phyloP scores from a whole-genome alignment of 1,140 invertebrate genomes.

The Drosophila hydei region DNA sequence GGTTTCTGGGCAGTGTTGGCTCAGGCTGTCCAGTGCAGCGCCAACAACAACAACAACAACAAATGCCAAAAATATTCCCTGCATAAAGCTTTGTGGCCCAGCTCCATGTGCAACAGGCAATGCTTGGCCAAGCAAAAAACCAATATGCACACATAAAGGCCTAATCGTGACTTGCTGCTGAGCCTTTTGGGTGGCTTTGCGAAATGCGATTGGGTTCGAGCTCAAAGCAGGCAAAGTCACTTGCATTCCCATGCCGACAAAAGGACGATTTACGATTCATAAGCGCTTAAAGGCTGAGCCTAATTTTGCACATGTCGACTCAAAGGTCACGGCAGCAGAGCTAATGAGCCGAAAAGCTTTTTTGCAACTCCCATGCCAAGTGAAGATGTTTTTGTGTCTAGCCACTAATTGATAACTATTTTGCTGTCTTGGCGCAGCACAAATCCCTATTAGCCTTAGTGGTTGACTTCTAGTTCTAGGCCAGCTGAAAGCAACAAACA shows the following conservation, averaged over 20 bases:
- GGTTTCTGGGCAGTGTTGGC: slow-evolving; percentile 17
- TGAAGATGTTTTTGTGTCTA: too few relatives aligned
- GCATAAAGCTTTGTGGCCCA: slow-evolving; percentile 27
- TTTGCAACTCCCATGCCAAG: too few relatives aligned
- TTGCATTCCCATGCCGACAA: background rate
- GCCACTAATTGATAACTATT: too few relatives aligned
- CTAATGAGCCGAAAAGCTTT: background rate
- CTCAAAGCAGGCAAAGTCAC: background rate
- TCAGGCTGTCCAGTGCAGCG: slow-evolving; percentile 4
- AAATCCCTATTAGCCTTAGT: slow-evolving; percentile 41
- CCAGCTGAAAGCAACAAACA: slow-evolving; percentile 24
- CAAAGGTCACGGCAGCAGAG: background rate
- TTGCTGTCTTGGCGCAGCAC: background rate
- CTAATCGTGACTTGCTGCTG: too few relatives aligned
- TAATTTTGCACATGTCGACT: background rate
- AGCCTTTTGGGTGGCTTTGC: background rate
- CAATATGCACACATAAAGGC: slow-evolving; percentile 1
- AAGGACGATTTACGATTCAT: background rate
- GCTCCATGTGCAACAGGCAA: slow-evolving; percentile 17
- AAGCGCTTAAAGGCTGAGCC: background rate
- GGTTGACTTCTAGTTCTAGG: slow-evolving; percentile 5
- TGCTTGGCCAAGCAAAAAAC: slow-evolving; percentile 21
- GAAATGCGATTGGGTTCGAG: background rate
- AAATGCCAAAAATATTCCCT: slow-evolving; percentile 31
- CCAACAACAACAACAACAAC: slow-evolving; percentile 14